phyloP scores from a whole-genome alignment of 2,797 vertebrate species.

The Helarctos malayanus region DNA sequence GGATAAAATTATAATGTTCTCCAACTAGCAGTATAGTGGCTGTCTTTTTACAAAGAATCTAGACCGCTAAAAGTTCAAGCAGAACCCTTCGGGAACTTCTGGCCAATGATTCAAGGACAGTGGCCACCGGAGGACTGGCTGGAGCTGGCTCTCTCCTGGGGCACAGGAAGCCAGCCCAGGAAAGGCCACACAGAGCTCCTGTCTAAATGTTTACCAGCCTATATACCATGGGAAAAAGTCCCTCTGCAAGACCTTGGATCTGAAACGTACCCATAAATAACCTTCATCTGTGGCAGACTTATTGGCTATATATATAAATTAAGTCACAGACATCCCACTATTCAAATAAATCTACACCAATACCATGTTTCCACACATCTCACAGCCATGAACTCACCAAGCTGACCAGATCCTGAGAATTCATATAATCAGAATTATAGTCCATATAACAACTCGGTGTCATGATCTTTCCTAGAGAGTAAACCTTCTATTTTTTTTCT shows the following conservation, averaged over 20 bases:
- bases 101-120: slow-evolving; percentile 4
- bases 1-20: not conserved
- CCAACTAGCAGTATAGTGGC: not conserved
- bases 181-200: not conserved
- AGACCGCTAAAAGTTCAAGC: not conserved
- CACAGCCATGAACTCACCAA: not conserved
- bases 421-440: slow-evolving; percentile 27
- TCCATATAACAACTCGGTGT: slow-evolving; percentile 25
- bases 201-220: not conserved
- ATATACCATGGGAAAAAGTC: not conserved
- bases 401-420: slow-evolving; percentile 21
- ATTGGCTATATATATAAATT: not conserved
- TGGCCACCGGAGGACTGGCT: slow-evolving; percentile 19
- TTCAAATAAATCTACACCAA: not conserved
- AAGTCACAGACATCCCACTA: not conserved
- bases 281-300: not conserved
- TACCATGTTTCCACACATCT: not conserved
- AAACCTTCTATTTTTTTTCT: not conserved
- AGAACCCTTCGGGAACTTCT: slow-evolving; percentile 10
- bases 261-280: slow-evolving; percentile 52
- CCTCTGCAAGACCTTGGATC: not conserved
- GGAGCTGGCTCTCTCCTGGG: not conserved
- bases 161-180: not conserved
- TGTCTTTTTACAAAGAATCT: slow-evolving; percentile 45
- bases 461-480: not conserved